Base-by-base conservation (phyloP, 2,797 vertebrate genomes). In the Perdix hodgsoniae region DNA sequence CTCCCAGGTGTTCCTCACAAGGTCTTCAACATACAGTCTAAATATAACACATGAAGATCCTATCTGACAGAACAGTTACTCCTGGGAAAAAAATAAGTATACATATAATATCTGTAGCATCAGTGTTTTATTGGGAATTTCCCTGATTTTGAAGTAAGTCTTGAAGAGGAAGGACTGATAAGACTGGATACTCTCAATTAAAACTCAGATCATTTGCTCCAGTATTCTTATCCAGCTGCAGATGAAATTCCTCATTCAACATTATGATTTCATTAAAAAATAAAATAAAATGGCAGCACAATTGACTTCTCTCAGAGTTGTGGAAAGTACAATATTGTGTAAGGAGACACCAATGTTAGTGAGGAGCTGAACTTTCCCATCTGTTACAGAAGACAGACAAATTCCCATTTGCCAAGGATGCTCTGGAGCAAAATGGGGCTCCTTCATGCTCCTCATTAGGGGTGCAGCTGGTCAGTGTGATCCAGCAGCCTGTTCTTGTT, bases 301-400 rank as follows among this genome's bases (percentile, higher is more conserved):
- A 27, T 5, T 2, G 2, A 14, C 22, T 50, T 81, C n/a, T 60
- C 44, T 49, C 11, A 19, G 39, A 50, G 22, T 19, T 69, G 35
- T 0, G 0, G 44, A 21, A 29, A 26, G 26, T 33, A 21, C 27
- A 54, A 9, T 57, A 9, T 9, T 1, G 0, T 61, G 39, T 21
- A 18, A 21, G 76, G 33, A 63, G 26, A 52, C 21, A 9, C 0
- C 1, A 33, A 13, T 14, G 2, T 29, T 87, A 73, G 40, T 6
- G 11, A 65, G 45, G 42, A 42, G 14, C 61, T 52, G 16, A 88
- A 37, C 33, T 0, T 0, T n/a, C 40, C 17, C 1, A 1, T 0
- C 1, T 40, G 26, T 54, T 24, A n/a, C 35, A 45, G 75, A 49
- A 57, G 49, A 29, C 42, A 19, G 44, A 37, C 35, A 44, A 44